phyloP scores from a whole-genome alignment of 2,113 vertebrate species.

The Andinoacara biseriatus region DNA sequence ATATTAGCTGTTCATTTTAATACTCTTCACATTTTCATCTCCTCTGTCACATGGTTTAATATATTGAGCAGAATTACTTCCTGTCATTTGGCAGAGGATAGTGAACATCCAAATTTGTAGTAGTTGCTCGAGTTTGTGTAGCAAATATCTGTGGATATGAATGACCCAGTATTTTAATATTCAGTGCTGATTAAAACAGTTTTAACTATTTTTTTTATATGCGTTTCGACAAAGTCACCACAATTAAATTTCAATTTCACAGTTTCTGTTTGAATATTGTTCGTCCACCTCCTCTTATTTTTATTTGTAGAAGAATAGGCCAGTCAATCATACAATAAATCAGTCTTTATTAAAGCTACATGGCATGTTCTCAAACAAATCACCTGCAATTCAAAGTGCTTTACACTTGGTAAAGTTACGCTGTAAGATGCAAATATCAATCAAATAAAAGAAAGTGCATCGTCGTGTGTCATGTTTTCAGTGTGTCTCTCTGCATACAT shows the following conservation, averaged over 20 bases:
- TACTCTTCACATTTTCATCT: too few species aligned
- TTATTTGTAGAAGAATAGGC: neutral
- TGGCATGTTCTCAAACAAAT: neutral
- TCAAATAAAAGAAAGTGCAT: slow-evolving; percentile 38
- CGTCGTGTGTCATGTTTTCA: neutral
- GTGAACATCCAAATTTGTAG: too few species aligned
- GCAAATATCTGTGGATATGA: too few species aligned
- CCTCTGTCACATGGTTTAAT: too few species aligned
- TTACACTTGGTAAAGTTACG: neutral
- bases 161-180: too few species aligned
- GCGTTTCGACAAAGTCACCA: neutral
- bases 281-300: neutral
- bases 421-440: neutral
- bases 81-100: too few species aligned
- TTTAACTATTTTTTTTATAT: neutral
- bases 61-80: too few species aligned
- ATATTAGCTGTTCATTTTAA: too few species aligned
- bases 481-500: neutral
- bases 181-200: too few species aligned
- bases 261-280: neutral
- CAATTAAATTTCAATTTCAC: neutral
- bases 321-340: neutral
- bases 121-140: too few species aligned
- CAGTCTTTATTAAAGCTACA: neutral
- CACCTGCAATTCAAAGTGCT: neutral